Evolutionary conservation across 2,113 vertebrate genomes (phyloP), one percentile per base, ranked within the genome.

Genomic region (Centropus unirufus): DNA sequence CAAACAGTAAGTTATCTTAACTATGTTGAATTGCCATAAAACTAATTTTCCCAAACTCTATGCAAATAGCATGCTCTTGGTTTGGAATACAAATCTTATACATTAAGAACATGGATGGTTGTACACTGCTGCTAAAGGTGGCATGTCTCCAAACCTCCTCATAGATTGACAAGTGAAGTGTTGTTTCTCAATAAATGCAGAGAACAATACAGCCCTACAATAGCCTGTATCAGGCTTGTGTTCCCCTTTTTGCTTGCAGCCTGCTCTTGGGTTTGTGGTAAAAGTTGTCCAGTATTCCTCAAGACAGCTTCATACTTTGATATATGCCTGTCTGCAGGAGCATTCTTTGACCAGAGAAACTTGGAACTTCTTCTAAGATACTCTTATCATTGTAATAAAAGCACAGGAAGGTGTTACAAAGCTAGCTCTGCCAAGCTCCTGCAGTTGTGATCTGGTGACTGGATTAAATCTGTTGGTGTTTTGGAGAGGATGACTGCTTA

Each of bases 221-320:
- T 2, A 69, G 66, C 22, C 72, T 2, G 0, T 46, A 32, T 47
- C 76, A 42, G 24, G 19, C 46, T 59, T 2, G 3, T 10, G 14
- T 29, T 66, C 59, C 69, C 13, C 39, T 67, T 69, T 32, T 66
- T 44, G 14, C 30, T 74, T 49, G 54, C 39, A 68, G 20, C 30
- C 47, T 54, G 47, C 55, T 70, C n/a, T 66, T 1, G 4, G 44
- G 5, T 73, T 44, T 64, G 32, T 52, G 55, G 47, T 64, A 19
- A 82, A 47, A 32, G 5, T 78, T 22, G 42, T 32, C 63, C 67
- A 66, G 75, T 16, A 1, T 70, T 88, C 24, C 30, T 72, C 32
- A 29, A 67, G n/a, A 68, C 46, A 70, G 34, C 13, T 34, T 17
- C 3, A 1, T 34, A 13, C n/a, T 57, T 30, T 2, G 23, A 62